These are phyloP conservation scores for Fundulus diaphanus DNA, from an alignment of 2,797 vertebrate species.

Conservation along the genomic window DNA sequence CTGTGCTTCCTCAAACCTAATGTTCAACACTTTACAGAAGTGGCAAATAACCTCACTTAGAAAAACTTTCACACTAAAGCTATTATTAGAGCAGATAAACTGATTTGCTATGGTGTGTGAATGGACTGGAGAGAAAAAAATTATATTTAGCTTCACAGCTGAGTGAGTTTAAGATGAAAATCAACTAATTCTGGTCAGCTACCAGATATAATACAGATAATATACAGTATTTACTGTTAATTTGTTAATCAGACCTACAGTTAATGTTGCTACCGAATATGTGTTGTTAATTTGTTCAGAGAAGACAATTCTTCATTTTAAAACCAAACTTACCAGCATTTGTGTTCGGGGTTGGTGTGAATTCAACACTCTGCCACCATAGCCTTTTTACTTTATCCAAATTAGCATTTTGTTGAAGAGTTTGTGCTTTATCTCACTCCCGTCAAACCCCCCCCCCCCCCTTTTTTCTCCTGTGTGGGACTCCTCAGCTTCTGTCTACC, in stretches of 20 bases:
- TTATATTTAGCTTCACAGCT: not conserved
- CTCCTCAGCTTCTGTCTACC: constrained; percentile 40
- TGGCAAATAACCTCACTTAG: not conserved
- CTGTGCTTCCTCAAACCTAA: not conserved
- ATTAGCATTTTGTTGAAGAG: constrained; percentile 43
- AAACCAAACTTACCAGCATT: constrained; percentile 19
- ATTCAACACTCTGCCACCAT: constrained; percentile 17
- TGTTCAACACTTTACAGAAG: not conserved
- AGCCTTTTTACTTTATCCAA: constrained; percentile 14
- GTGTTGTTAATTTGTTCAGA: not conserved
- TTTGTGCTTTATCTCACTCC: constrained; percentile 33
- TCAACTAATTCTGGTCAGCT: not conserved
- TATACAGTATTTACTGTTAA: not conserved
- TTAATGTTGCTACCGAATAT: not conserved
- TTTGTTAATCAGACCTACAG: not conserved
- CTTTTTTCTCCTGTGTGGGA: constrained; percentile 16
- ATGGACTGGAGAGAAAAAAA: not conserved
- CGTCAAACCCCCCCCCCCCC: constrained; percentile 17
- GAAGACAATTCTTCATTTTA: not conserved
- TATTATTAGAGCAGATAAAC: not conserved
- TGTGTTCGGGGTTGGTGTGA: constrained; percentile 21
- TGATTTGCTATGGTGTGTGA: not conserved
- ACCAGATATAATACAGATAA: too few species aligned
- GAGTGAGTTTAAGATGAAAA: not conserved
- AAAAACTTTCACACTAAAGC: not conserved